phyloP scores from a whole-genome alignment of 2,113 vertebrate genomes.

The Lophochroa leadbeateri region DNA sequence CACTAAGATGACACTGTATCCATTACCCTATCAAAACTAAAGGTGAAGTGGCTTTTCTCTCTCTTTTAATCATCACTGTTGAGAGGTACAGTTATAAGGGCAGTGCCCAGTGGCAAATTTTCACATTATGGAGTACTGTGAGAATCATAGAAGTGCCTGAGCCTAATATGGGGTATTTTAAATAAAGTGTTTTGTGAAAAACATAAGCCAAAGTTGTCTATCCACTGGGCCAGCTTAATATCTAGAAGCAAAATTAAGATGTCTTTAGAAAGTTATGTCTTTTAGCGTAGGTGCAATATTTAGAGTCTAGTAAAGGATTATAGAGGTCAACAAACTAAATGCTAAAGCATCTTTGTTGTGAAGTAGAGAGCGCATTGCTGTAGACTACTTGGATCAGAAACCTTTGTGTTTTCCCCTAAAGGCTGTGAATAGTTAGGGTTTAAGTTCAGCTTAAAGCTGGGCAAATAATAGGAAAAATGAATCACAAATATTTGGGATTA shows the following conservation, averaged over 20 bases:
- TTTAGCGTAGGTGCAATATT: background rate
- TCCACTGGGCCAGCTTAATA: background rate
- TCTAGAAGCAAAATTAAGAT: background rate
- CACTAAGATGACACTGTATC: background rate
- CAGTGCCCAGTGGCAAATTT: background rate
- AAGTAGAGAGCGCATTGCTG: background rate
- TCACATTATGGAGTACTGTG: background rate
- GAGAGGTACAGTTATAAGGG: background rate
- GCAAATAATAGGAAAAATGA: background rate
- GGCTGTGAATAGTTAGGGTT: background rate
- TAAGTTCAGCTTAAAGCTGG: background rate
- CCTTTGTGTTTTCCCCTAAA: background rate
- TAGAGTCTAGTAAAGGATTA: background rate
- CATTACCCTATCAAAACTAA: background rate
- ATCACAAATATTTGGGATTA: background rate
- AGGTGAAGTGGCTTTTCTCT: background rate
- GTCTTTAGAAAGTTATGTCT: background rate
- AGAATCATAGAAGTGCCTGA: background rate
- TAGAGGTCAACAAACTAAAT: background rate
- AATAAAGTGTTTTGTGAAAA: background rate
- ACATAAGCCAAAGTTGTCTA: background rate
- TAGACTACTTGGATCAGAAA: background rate
- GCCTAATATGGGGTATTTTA: background rate
- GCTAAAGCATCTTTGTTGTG: background rate
- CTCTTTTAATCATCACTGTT: background rate